phyloP scores from a whole-genome alignment of 2,888 invertebrate species.

The Agrochola macilenta region DNA sequence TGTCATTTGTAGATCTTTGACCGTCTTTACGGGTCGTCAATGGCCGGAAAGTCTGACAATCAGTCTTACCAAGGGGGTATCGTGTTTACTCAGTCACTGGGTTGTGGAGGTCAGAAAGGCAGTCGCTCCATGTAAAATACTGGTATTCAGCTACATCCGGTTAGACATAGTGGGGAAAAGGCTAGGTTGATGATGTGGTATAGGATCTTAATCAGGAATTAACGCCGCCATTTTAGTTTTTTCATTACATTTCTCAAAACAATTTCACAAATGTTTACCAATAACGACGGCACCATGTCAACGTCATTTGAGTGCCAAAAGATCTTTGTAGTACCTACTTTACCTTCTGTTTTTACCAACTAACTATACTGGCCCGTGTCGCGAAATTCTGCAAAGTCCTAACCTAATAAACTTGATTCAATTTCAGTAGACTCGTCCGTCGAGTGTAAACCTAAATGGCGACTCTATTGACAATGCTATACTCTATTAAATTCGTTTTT shows the following conservation, averaged over 20 bases:
- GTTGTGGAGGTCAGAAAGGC: too few species aligned
- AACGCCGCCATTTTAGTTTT: neutral
- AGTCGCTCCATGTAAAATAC: too few species aligned
- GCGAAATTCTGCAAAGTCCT: constrained; percentile 26
- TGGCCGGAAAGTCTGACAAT: too few species aligned
- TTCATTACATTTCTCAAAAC: neutral
- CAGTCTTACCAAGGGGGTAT: too few species aligned
- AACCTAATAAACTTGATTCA: constrained; percentile 44
- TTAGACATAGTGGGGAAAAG: too few species aligned
- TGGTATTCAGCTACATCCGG: too few species aligned
- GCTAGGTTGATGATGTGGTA: neutral
- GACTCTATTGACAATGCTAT: constrained; percentile 1
- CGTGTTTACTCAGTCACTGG: too few species aligned
- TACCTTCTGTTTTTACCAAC: neutral
- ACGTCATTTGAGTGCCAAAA: neutral
- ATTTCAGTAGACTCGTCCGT: constrained; percentile 31
- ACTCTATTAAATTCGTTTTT: too few species aligned
- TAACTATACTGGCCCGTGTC: neutral
- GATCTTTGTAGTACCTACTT: neutral
- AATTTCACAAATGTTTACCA: neutral
- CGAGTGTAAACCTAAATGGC: constrained; percentile 43
- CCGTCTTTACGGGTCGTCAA: too few species aligned
- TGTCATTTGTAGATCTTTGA: too few species aligned
- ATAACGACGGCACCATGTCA: neutral
- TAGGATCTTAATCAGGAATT: too few species aligned